Base-by-base conservation (phyloP, 2,888 invertebrate genomes). In the Nomada ferruginata region DNA sequence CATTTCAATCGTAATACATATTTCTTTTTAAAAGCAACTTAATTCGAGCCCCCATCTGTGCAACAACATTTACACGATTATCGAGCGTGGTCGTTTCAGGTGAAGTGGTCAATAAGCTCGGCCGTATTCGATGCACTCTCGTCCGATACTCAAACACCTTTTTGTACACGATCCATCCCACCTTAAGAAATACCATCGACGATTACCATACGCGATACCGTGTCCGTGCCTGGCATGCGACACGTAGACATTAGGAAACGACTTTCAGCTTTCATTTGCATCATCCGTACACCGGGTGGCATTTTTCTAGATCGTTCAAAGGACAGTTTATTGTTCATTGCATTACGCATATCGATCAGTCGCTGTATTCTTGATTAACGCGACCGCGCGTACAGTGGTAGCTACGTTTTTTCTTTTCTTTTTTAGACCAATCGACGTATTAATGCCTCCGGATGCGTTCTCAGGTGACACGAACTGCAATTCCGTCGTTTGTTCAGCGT, bases 351-450 rank as follows among this genome's bases (percentile, higher is more conserved):
- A 79, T 85, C 79, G 84, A 85, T 84, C 70, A 44, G 59, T 61
- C 70, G 15, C 47, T 47, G 47, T 47, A 11, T 15, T 47, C 47
- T 15, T 15, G 47, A 47, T 36, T 36, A 36, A 1, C 7, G 36
- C 36, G 36, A 36, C 36, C 36, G 36, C 7, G 36, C 9, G 36
- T 7, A 36, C 36, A 36, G 7, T 7, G 36, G 7, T 36, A 36
- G 36, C 7, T 36, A 36, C 36, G 36, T 7, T 36, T 7, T 7
- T 36, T 36, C 0, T 36, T 7, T 36, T 7, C 0, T 7, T 60
- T 60, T 60, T 83, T 89, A 87, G 89, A 85, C 83, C 90, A 90
- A 92, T 92, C 88, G 73, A 79, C 88, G 73, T 90, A 91, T 91
- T 91, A 88, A 88, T 82, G 82, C 82, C 85, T 75, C 88, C 68